Conservation (phyloP, 1,140 invertebrate species). For the Calephelis virginiensis region DNA sequence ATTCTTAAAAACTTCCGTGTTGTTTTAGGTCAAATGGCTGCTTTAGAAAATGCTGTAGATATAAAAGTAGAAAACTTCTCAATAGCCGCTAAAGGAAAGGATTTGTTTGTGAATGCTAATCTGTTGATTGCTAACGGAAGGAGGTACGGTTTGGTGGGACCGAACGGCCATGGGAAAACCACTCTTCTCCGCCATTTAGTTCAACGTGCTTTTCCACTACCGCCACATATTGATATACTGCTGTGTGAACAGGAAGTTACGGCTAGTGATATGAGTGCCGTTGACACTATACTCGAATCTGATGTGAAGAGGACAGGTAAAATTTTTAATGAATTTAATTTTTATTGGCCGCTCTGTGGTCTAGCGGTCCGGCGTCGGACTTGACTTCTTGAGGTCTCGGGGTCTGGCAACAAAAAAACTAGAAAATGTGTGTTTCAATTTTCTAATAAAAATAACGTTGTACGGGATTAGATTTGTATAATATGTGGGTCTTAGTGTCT, state of each 20-base stretch:
- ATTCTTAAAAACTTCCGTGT: neutral
- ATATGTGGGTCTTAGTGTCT: too few species aligned
- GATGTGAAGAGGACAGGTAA: conserved; percentile 90
- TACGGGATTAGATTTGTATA: too few species aligned
- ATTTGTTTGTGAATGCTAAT: conserved; percentile 98
- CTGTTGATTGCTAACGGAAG: conserved; percentile 95
- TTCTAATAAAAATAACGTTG: too few species aligned
- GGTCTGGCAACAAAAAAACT: too few species aligned
- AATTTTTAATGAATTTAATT: neutral
- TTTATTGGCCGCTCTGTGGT: too few species aligned
- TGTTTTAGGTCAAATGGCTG: conserved; percentile 83
- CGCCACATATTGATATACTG: conserved; percentile 97
- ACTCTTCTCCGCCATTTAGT: conserved; percentile 96
- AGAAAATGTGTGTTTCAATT: too few species aligned
- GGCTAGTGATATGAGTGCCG: conserved; percentile 92
- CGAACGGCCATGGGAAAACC: conserved; percentile 99
- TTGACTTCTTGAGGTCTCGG: too few species aligned
- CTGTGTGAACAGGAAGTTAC: conserved; percentile 99
- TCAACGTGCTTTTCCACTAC: conserved; percentile 92
- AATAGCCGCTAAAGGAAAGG: conserved; percentile 98
- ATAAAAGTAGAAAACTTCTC: conserved; percentile 99
- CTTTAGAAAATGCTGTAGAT: conserved; percentile 96
- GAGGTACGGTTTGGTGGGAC: conserved; percentile 98
- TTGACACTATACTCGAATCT: conserved; percentile 94
- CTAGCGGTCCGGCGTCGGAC: too few species aligned